These are phyloP conservation scores for Glaucidium brasilianum DNA, from an alignment of 2,113 vertebrate genomes.

Conservation along the genomic window DNA sequence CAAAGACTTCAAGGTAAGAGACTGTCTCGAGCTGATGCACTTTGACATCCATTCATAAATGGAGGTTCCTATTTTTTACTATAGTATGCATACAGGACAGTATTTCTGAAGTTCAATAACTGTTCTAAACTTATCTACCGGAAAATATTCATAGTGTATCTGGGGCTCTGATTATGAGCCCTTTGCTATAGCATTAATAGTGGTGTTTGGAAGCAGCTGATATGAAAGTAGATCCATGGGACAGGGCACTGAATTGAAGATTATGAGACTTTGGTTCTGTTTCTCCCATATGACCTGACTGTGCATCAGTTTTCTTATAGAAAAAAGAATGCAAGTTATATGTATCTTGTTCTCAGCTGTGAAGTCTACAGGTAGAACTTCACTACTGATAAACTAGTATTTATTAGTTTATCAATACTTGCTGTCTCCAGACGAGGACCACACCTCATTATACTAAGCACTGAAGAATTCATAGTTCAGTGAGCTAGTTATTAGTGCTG, in stretches of 20 bases:
- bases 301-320: background rate
- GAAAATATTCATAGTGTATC: background rate
- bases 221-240: background rate
- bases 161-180: background rate
- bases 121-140: background rate
- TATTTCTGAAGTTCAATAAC: background rate
- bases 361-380: background rate
- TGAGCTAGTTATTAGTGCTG: background rate
- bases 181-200: background rate
- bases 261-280: background rate
- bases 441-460: background rate
- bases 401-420: background rate
- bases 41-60: background rate
- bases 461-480: background rate
- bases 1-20: conserved; percentile 93
- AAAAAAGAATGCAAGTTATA: background rate
- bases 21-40: fast-evolving
- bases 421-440: background rate
- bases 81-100: background rate
- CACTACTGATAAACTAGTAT: background rate
- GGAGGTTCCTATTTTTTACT: background rate
- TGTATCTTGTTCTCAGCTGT: background rate
- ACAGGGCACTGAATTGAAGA: background rate
- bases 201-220: background rate
- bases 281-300: background rate